Evolutionary conservation across 2,888 invertebrate species (phyloP).

Genomic region (Tanaodytes sp.): DNA sequence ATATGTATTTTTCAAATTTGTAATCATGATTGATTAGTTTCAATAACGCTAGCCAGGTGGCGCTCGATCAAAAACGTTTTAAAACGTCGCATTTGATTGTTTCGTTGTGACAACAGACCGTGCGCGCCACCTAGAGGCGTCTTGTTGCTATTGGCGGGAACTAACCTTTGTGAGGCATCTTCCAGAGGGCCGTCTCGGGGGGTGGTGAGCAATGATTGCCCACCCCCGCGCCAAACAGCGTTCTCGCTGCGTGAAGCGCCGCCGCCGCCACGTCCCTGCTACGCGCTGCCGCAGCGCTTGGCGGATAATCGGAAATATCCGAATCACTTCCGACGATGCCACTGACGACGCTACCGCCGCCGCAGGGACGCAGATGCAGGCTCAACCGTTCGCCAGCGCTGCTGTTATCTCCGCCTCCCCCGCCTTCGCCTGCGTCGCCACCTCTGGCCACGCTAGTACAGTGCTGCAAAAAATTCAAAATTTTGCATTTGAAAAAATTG

Average conservation of each 20-base stretch:
- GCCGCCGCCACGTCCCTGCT: constrained; percentile 74
- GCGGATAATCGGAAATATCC: constrained; percentile 73
- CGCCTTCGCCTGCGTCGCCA: constrained; percentile 67
- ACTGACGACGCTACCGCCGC: constrained; percentile 65
- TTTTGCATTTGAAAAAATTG: too few relatives aligned
- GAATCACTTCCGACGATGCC: constrained; percentile 72
- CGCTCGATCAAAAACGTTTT: too few relatives aligned
- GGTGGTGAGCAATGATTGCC: constrained; percentile 81
- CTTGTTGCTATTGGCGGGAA: too few relatives aligned
- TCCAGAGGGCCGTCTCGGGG: constrained; percentile 87
- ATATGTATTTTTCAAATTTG: too few relatives aligned
- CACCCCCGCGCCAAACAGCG: constrained; percentile 77
- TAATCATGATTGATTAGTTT: too few relatives aligned
- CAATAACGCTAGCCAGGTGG: too few relatives aligned
- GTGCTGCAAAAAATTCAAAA: too few relatives aligned
- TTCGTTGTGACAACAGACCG: too few relatives aligned
- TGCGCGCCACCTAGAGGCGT: too few relatives aligned
- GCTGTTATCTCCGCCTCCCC: constrained; percentile 62
- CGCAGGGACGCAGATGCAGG: constrained; percentile 75
- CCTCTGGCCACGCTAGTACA: constrained; percentile 73
- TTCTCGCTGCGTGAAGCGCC: constrained; percentile 74
- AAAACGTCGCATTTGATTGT: too few relatives aligned
- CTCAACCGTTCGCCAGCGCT: constrained; percentile 74
- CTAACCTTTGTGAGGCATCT: constrained; percentile 91
- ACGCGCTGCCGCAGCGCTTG: constrained; percentile 73